Conservation (phyloP, 2,113 vertebrate genomes). For the Petromus typicus region DNA sequence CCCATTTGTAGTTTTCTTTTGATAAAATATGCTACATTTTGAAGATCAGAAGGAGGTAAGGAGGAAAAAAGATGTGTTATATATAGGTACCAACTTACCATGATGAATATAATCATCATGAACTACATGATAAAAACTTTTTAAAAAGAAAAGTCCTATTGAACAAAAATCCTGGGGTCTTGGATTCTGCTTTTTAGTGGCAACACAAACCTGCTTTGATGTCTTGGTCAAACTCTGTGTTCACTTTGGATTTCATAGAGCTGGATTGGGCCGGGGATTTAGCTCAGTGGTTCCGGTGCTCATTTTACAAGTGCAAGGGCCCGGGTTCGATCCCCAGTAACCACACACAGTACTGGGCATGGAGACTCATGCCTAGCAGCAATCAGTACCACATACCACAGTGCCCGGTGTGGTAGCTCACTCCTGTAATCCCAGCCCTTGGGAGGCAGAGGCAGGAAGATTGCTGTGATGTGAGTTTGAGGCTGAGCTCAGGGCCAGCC, state of each 20-base stretch:
- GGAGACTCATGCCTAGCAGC: too few relatives aligned
- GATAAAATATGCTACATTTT: not conserved
- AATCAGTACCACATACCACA: too few relatives aligned
- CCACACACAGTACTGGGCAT: too few relatives aligned
- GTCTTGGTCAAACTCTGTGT: not conserved
- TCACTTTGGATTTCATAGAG: constrained; percentile 29
- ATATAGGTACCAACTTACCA: not conserved
- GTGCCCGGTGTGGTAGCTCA: too few relatives aligned
- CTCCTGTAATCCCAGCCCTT: too few relatives aligned
- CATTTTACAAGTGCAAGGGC: too few relatives aligned
- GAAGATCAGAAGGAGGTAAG: constrained; percentile 6
- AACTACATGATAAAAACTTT: not conserved
- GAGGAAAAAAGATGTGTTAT: not conserved
- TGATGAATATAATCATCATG: not conserved
- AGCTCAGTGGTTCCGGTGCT: too few relatives aligned
- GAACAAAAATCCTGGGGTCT: not conserved
- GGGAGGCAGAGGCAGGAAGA: too few relatives aligned
- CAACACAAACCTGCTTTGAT: not conserved
- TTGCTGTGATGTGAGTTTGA: too few relatives aligned
- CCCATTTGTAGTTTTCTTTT: constrained; percentile 39
- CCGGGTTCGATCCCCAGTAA: too few relatives aligned
- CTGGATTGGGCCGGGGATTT: too few relatives aligned
- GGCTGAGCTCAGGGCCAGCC: too few relatives aligned
- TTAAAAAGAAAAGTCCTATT: not conserved
- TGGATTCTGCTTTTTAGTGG: constrained; percentile 24